These are phyloP conservation scores for Chironomus tepperi DNA, from an alignment of 1,140 invertebrate genomes.

Conservation along the genomic window DNA sequence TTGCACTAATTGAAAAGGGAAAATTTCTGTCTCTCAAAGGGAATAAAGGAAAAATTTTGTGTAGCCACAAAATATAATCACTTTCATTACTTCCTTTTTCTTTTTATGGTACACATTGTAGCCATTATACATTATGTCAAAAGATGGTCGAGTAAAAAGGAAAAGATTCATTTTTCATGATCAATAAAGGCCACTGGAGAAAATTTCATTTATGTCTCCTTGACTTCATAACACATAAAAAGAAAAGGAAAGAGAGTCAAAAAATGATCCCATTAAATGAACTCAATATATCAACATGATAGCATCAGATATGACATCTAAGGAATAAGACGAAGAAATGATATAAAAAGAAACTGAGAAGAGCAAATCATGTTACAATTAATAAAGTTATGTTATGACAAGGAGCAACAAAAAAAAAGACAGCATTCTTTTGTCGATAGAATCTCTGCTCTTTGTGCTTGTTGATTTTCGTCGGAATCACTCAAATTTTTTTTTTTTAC, in stretches of 20 bases:
- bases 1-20: no score
- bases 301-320: background rate
- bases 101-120: background rate
- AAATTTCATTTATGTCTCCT: background rate
- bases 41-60: no score
- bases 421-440: background rate
- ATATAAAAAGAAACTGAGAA: background rate
- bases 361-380: constrained; percentile 13
- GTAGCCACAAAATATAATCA: no score
- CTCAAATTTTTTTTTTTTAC: background rate
- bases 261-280: constrained; percentile 14
- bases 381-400: constrained; percentile 9
- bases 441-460: background rate
- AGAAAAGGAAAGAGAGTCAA: background rate
- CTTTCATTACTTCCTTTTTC: background rate
- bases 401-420: background rate
- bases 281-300: background rate
- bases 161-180: background rate
- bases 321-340: no score
- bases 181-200: background rate
- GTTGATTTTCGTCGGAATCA: background rate
- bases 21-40: no score
- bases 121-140: background rate
- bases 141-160: background rate
- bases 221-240: background rate